phyloP scores from a whole-genome alignment of 2,797 vertebrate species.

The Ctenopoma multispine region DNA sequence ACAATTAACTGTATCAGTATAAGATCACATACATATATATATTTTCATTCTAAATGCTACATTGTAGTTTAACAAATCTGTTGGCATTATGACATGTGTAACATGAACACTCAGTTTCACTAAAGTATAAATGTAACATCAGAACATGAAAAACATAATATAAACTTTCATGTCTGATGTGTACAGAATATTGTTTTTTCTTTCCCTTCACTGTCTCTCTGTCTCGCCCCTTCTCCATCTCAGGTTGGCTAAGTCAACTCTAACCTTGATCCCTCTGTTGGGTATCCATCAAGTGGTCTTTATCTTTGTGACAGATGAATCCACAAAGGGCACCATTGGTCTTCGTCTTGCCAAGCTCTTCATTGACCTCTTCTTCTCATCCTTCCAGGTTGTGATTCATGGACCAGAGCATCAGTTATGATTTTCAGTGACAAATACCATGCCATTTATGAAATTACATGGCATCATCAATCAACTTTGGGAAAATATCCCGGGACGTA shows the following conservation, averaged over 20 bases:
- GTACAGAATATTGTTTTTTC: not conserved
- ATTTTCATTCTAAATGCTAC: too few species aligned
- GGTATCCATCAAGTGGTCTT: conserved; percentile 95
- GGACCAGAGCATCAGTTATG: not conserved
- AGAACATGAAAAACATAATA: too few species aligned
- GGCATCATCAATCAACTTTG: not conserved
- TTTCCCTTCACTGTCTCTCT: not conserved
- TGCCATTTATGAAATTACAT: not conserved
- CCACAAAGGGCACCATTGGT: conserved; percentile 83
- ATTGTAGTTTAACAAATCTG: too few species aligned
- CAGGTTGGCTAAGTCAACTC: conserved; percentile 95
- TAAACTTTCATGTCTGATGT: not conserved
- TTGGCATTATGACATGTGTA: too few species aligned
- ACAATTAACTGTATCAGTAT: too few species aligned
- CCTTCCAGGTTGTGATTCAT: conserved; percentile 89
- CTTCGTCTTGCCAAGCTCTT: conserved; percentile 93
- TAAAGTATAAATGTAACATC: too few species aligned
- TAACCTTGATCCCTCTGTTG: conserved; percentile 95
- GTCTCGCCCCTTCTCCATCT: not conserved
- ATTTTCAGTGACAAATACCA: not conserved
- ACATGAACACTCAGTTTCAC: too few species aligned
- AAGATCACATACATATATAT: too few species aligned
- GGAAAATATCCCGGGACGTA: not conserved
- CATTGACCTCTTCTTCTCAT: conserved; percentile 94
- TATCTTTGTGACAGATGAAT: conserved; percentile 92